phyloP scores from a whole-genome alignment of 2,113 vertebrate species.

The Mus musculus region DNA sequence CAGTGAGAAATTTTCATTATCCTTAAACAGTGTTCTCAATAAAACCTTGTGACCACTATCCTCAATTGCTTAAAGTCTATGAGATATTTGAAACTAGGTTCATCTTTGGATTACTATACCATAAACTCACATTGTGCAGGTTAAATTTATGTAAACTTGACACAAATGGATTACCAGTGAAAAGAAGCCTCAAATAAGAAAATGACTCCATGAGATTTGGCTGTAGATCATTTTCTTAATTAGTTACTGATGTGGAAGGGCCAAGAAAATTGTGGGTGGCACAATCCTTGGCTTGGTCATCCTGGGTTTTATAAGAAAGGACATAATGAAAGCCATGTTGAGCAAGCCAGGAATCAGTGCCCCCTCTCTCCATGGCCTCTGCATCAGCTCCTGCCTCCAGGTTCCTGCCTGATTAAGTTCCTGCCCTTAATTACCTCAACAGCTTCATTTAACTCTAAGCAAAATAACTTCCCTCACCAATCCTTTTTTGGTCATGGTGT shows the following conservation, averaged over 20 bases:
- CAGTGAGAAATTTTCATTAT: neutral
- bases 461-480: neutral
- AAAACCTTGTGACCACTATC: neutral
- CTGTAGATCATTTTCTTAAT: neutral
- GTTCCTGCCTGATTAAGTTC: neutral
- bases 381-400: neutral
- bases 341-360: neutral
- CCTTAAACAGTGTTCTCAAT: neutral
- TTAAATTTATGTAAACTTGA: neutral
- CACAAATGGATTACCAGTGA: neutral
- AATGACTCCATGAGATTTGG: neutral
- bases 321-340: neutral
- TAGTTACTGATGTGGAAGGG: neutral
- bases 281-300: neutral
- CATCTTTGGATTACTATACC: neutral
- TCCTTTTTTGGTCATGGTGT: no score
- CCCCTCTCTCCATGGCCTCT: neutral
- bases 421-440: neutral
- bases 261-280: neutral
- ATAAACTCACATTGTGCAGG: neutral
- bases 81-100: neutral
- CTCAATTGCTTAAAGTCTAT: neutral
- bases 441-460: neutral
- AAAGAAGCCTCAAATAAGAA: neutral
- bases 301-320: neutral